Evolutionary conservation across 2,888 invertebrate species (phyloP).

Genomic region (Odontocolon sp.): DNA sequence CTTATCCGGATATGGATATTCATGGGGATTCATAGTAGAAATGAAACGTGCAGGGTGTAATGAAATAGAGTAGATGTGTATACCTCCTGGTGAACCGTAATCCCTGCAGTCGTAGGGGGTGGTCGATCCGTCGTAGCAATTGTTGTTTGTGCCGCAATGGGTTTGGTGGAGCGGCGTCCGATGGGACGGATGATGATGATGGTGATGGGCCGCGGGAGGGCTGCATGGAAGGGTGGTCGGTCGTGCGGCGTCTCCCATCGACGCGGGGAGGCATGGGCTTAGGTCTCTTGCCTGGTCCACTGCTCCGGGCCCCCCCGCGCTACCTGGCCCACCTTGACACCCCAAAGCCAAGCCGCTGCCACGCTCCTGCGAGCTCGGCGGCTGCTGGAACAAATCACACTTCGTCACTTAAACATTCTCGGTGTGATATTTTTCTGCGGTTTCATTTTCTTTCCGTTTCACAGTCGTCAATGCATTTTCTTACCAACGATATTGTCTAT

Average conservation of each 20-base stretch:
- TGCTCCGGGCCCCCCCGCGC: slow-evolving; percentile 82
- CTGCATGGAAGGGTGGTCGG: slow-evolving; percentile 84
- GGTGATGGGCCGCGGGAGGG: slow-evolving; percentile 79
- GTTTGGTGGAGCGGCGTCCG: slow-evolving; percentile 77
- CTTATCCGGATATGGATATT: neutral
- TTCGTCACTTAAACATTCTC: slow-evolving; percentile 54
- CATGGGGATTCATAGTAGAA: neutral
- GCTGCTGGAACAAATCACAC: slow-evolving; percentile 82
- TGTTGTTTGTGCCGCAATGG: slow-evolving; percentile 82
- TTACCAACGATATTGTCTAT: too few species aligned
- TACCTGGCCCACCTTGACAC: slow-evolving; percentile 80
- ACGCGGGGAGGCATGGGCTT: slow-evolving; percentile 88
- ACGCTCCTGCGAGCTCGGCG: slow-evolving; percentile 83
- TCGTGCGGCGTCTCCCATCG: slow-evolving; percentile 82
- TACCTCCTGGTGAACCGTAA: slow-evolving; percentile 79
- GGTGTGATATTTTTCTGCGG: neutral
- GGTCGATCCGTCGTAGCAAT: slow-evolving; percentile 81
- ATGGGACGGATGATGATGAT: slow-evolving; percentile 72
- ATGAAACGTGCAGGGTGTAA: slow-evolving; percentile 2
- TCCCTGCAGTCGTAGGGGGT: slow-evolving; percentile 81
- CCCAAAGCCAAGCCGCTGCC: slow-evolving; percentile 80
- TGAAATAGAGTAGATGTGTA: slow-evolving; percentile 16
- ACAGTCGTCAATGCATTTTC: too few species aligned
- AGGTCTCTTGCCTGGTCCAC: slow-evolving; percentile 89
- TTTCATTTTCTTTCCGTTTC: too few species aligned